Evolutionary conservation across 2,113 vertebrate genomes (phyloP).

Genomic region (Nothocercus julius): DNA sequence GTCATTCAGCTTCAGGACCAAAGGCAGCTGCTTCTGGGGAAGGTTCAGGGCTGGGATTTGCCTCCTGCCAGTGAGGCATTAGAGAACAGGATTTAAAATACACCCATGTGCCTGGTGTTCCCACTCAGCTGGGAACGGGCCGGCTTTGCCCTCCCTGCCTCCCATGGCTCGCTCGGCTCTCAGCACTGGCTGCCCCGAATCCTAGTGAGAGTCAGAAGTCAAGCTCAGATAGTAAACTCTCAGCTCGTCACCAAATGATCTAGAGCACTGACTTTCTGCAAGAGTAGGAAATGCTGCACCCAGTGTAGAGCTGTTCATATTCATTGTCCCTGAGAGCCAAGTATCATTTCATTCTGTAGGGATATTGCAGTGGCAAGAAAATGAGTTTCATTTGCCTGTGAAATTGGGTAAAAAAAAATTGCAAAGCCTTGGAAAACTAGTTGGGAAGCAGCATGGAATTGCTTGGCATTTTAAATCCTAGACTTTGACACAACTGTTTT

Average conservation of each 20-base stretch:
- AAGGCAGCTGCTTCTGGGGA: background rate
- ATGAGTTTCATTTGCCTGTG: background rate
- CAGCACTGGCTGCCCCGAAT: background rate
- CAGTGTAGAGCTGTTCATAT: background rate
- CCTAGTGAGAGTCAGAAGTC: background rate
- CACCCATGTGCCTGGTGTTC: background rate
- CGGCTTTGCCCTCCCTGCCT: background rate
- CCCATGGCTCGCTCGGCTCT: too few species aligned
- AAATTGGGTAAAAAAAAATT: background rate
- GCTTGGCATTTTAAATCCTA: background rate
- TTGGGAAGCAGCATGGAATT: background rate
- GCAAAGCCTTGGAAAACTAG: background rate
- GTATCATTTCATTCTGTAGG: background rate
- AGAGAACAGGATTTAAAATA: background rate
- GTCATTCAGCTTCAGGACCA: background rate
- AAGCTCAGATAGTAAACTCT: background rate
- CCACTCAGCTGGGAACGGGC: background rate
- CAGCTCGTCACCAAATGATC: background rate
- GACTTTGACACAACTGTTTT: background rate
- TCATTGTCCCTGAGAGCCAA: background rate
- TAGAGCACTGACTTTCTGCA: background rate
- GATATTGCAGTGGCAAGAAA: background rate
- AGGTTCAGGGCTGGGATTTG: fast-evolving
- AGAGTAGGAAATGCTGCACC: background rate
- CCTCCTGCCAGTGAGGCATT: background rate